Conservation (phyloP, 1,140 invertebrate species). For the Acromyrmex heyeri region DNA sequence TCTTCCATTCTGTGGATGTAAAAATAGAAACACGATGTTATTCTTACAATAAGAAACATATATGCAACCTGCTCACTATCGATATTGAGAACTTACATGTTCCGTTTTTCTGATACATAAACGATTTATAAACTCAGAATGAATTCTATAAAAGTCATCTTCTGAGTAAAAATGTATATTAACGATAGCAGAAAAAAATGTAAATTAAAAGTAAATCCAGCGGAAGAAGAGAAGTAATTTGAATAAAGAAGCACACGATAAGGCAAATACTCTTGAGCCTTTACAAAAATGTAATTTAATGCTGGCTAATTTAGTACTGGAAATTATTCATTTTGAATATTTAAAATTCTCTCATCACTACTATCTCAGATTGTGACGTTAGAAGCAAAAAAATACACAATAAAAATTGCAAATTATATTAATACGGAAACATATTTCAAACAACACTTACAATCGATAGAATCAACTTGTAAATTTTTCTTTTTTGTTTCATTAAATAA, state of each 20-base stretch:
- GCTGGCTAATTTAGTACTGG: too few relatives aligned
- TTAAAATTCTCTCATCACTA: too few relatives aligned
- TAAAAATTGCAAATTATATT: too few relatives aligned
- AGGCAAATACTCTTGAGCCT: not conserved
- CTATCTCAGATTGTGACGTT: too few relatives aligned
- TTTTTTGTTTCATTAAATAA: too few relatives aligned
- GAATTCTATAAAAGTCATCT: not conserved
- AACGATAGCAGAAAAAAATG: not conserved
- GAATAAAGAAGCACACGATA: conserved; percentile 58
- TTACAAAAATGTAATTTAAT: too few relatives aligned
- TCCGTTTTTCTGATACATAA: too few relatives aligned
- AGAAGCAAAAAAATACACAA: too few relatives aligned
- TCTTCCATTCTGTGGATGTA: not conserved
- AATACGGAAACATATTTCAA: too few relatives aligned
- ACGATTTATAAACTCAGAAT: not conserved
- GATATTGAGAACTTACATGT: not conserved
- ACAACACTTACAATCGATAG: too few relatives aligned
- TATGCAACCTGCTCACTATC: not conserved
- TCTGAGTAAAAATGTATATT: not conserved
- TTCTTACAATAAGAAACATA: not conserved
- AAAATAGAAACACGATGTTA: not conserved
- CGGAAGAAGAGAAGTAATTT: not conserved
- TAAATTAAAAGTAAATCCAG: not conserved
- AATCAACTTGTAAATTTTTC: too few relatives aligned
- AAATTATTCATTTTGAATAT: too few relatives aligned